Conservation (phyloP, 2,888 invertebrate species). For the Criorhina ranunculi region DNA sequence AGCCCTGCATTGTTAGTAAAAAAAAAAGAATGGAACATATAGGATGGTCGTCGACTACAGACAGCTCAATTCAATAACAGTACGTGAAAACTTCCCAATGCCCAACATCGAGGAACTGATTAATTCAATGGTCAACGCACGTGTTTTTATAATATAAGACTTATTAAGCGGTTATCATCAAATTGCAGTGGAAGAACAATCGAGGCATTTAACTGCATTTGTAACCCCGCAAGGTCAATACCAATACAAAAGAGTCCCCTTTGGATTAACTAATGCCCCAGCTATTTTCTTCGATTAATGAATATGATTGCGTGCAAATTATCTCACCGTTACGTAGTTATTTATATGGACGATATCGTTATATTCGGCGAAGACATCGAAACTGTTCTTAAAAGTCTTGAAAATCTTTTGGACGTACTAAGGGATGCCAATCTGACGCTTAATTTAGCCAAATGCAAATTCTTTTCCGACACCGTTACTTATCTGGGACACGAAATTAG, state of each 20-base stretch:
- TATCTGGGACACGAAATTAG: constrained; percentile 1
- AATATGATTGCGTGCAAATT: background rate
- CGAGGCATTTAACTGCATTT: constrained; percentile 17
- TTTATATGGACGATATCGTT: constrained; percentile 1
- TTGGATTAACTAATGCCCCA: constrained; percentile 21
- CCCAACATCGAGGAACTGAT: constrained; percentile 17
- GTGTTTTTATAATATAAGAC: constrained; percentile 13
- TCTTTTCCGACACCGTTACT: background rate
- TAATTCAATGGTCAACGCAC: background rate
- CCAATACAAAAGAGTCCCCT: constrained; percentile 19
- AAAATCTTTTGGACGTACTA: background rate
- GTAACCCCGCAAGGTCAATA: constrained; percentile 21
- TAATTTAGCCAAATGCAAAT: constrained; percentile 12
- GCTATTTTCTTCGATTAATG: background rate
- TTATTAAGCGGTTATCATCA: constrained; percentile 25
- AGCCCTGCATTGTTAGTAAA: constrained; percentile 14
- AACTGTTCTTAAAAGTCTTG: background rate
- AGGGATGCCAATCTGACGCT: constrained; percentile 3
- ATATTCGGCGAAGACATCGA: background rate
- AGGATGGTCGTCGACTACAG: constrained; percentile 21
- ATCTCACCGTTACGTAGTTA: background rate
- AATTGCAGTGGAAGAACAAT: constrained; percentile 9
- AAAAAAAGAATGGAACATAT: constrained; percentile 7
- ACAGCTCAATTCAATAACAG: constrained; percentile 12
- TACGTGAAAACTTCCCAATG: constrained; percentile 12